Evolutionary conservation across 2,797 vertebrate genomes (phyloP), one percentile per base, ranked within the genome.

Genomic region (Aphelocoma californica): DNA sequence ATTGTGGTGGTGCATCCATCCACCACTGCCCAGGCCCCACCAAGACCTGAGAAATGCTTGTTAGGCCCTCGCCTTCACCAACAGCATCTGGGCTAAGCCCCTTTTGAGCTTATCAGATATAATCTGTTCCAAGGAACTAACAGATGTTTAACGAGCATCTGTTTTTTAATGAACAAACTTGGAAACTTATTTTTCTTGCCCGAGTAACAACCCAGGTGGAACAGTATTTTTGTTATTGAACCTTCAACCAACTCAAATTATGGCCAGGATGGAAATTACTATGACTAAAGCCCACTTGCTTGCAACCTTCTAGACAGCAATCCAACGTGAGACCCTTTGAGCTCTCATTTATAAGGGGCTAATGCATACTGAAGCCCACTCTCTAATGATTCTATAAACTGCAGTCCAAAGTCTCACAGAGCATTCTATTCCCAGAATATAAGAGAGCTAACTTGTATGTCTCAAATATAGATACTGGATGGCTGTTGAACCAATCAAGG

Each of bases 1-100:
- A 81, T 10, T 38, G n/a, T 34, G 14, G 25, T 34, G 40, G 25
- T 2, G 0, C 40, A 45, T 16, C 16, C 10, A n/a, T 12, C 38
- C 1, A 1, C 34, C 34, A 57, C 12, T 0, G 0, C 45, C 40
- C 38, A 44, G 24, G 28, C 45, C 13, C 17, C 60, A 72, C 19
- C 29, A 9, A 51, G 18, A 67, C 12, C 29, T 47, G n/a, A 18
- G 20, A 67, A 74, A 81, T 28, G 29, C 47, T 60, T 28, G 4
- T 31, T 34, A 54, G 47, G 40, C 18, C 47, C 53, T 44, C 14
- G 20, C 20, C 38, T 88, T 34, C 23, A 66, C 40, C n/a, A 73
- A 31, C 24, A 34, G 34, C 53, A 73, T 34, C 40, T 40, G 16
- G 21, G 36, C 61, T 42, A 74, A 81, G 31, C 34, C n/a, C 16